Conservation (phyloP, 2,888 invertebrate species). For the Salticus scenicus region DNA sequence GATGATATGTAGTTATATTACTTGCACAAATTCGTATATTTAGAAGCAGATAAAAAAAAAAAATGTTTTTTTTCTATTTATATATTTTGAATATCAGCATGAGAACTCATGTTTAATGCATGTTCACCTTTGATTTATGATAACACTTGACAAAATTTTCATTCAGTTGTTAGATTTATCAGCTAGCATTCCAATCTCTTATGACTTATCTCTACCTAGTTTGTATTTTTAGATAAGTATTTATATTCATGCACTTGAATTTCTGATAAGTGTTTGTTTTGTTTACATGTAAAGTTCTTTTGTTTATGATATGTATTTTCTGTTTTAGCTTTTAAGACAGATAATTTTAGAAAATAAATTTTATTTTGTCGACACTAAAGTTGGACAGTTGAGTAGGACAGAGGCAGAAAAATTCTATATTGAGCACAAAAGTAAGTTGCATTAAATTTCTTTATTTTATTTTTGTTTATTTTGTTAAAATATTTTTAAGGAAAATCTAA, state of each 20-base stretch:
- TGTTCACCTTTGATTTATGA: background rate
- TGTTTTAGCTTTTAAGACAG: constrained; percentile 80
- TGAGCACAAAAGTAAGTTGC: constrained; percentile 82
- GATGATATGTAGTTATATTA: no score
- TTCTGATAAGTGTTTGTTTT: background rate
- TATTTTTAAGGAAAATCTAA: background rate
- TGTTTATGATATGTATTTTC: constrained; percentile 35
- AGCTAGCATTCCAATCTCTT: no score
- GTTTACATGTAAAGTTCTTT: constrained; percentile 8
- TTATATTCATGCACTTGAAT: background rate
- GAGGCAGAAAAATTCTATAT: constrained; percentile 86
- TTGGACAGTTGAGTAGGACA: constrained; percentile 79
- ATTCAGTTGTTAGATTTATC: background rate
- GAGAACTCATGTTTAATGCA: no score
- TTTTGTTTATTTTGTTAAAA: background rate
- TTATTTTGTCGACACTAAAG: constrained; percentile 83
- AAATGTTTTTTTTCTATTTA: no score
- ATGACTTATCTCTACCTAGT: background rate
- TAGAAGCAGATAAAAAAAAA: no score
- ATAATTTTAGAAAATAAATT: constrained; percentile 82
- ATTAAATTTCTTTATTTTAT: background rate
- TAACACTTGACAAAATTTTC: background rate
- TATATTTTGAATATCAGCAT: no score
- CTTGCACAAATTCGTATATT: no score
- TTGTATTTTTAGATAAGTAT: no score